Conservation (phyloP, 2,888 invertebrate species). For the Leucozona laternaria region DNA sequence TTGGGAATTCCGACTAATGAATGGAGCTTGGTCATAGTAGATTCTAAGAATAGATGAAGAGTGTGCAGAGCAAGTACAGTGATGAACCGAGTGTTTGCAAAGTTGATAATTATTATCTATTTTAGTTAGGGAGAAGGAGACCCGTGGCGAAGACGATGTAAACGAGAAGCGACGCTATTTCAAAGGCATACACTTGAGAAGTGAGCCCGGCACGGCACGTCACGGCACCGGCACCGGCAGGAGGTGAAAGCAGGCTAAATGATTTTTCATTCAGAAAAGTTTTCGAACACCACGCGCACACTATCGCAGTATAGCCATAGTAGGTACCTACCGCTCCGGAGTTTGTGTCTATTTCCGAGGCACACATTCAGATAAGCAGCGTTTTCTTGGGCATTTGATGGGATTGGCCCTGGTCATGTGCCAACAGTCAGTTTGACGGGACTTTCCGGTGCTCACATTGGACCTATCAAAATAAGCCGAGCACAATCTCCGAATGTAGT, state of each 20-base stretch:
- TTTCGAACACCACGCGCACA: constrained; percentile 15
- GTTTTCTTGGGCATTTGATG: constrained; percentile 54
- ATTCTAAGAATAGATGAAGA: constrained; percentile 70
- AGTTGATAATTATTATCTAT: constrained; percentile 64
- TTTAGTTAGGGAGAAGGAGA: constrained; percentile 43
- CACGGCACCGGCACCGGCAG: too few species aligned
- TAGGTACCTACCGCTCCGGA: not conserved
- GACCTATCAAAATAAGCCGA: constrained; percentile 72
- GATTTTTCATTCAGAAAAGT: constrained; percentile 70
- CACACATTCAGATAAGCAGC: constrained; percentile 17
- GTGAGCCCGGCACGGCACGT: constrained; percentile 19
- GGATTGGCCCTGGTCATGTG: constrained; percentile 75
- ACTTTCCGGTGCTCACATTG: constrained; percentile 72
- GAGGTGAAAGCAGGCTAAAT: constrained; percentile 44
- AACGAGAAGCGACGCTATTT: not conserved
- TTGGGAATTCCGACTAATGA: constrained; percentile 71
- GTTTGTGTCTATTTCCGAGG: constrained; percentile 63
- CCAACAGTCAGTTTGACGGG: constrained; percentile 71
- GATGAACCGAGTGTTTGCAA: constrained; percentile 45
- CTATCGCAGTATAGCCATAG: not conserved
- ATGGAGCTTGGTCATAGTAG: constrained; percentile 72
- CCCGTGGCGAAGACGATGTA: constrained; percentile 16
- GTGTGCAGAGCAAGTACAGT: constrained; percentile 50
- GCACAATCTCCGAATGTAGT: constrained; percentile 38
- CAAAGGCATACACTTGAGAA: constrained; percentile 29